Evolutionary conservation across 64 coral and sea anemone species (phyloP).

Genomic region (Montipora foliosa): DNA sequence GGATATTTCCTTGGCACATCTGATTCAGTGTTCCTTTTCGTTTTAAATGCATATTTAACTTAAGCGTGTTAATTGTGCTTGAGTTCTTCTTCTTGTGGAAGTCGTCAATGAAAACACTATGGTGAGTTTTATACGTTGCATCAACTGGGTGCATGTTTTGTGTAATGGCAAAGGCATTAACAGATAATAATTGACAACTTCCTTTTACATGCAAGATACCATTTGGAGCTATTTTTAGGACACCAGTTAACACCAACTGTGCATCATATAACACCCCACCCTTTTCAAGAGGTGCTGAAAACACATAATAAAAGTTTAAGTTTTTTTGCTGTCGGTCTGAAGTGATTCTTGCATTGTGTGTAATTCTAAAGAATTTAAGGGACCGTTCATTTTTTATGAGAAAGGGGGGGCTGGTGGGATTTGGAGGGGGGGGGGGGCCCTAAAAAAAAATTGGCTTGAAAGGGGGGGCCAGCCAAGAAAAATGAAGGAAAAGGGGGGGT

Average conservation of each 20-base stretch:
- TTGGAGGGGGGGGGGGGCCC: no score
- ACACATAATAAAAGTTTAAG: neutral
- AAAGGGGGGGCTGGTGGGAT: no score
- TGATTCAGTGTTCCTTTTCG: neutral
- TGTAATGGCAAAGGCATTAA: conserved; percentile 2
- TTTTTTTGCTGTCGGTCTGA: neutral
- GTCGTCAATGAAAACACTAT: conserved; percentile 1
- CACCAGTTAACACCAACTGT: neutral
- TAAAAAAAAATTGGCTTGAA: no score
- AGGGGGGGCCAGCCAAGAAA: no score
- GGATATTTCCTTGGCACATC: neutral
- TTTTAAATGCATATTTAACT: conserved; percentile 16
- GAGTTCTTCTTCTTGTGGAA: neutral
- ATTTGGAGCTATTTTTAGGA: conserved; percentile 28
- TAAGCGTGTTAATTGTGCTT: neutral
- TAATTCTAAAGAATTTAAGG: no score
- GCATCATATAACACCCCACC: neutral
- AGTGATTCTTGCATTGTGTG: no score
- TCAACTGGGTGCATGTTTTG: neutral
- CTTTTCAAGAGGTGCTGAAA: neutral
- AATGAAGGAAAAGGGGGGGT: no score
- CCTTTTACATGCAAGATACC: conserved; percentile 32
- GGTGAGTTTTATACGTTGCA: neutral
- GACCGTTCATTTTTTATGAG: no score
- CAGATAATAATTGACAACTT: conserved; percentile 16